Percentiles rank a stretch among this genome's conserved stretches.
These are phyloP conservation scores for Drosophila seclusa DNA, from an alignment of 2,888 invertebrate species.

Conservation along the genomic window DNA sequence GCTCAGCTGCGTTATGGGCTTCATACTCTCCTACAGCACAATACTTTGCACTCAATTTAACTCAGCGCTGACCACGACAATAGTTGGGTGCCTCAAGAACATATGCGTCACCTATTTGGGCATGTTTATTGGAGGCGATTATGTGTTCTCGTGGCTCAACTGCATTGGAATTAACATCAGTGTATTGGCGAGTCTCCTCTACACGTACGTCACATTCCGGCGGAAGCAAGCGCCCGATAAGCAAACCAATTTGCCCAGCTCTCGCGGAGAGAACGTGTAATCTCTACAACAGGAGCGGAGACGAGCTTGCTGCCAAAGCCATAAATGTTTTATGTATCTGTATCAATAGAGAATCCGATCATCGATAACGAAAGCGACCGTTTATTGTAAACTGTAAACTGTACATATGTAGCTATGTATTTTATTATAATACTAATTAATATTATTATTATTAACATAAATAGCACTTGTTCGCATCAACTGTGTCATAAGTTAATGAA, in stretches of 20 bases:
- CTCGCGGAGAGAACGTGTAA: slow-evolving; percentile 79
- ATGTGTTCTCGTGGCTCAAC: slow-evolving; percentile 96
- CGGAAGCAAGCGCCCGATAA: slow-evolving; percentile 84
- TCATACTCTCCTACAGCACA: slow-evolving; percentile 96
- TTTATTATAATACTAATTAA: slow-evolving; percentile 34
- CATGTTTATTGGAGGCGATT: slow-evolving; percentile 99
- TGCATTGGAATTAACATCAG: slow-evolving; percentile 98
- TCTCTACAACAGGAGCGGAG: slow-evolving; percentile 8
- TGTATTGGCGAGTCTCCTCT: slow-evolving; percentile 93
- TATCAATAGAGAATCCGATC: slow-evolving; percentile 23
- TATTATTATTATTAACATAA: slow-evolving; percentile 24
- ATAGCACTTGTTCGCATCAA: slow-evolving; percentile 50
- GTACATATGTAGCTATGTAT: slow-evolving; percentile 64
- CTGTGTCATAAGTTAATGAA: slow-evolving; percentile 51
- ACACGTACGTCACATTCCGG: slow-evolving; percentile 93
- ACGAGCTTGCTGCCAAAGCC: slow-evolving; percentile 64
- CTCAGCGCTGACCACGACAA: slow-evolving; percentile 99
- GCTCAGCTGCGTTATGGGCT: slow-evolving; percentile 98
- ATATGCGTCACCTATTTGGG: slow-evolving; percentile 98
- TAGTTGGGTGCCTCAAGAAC: slow-evolving; percentile 99
- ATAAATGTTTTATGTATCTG: slow-evolving; percentile 49
- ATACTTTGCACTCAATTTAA: slow-evolving; percentile 98
- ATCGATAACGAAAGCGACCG: slow-evolving; percentile 21
- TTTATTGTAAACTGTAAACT: slow-evolving; percentile 29
- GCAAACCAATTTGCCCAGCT: slow-evolving; percentile 78